A percentile compares a stretch with the other conserved stretches of the same genome.
Conservation (phyloP, 2,888 invertebrate genomes). For the Bugula neritina region DNA sequence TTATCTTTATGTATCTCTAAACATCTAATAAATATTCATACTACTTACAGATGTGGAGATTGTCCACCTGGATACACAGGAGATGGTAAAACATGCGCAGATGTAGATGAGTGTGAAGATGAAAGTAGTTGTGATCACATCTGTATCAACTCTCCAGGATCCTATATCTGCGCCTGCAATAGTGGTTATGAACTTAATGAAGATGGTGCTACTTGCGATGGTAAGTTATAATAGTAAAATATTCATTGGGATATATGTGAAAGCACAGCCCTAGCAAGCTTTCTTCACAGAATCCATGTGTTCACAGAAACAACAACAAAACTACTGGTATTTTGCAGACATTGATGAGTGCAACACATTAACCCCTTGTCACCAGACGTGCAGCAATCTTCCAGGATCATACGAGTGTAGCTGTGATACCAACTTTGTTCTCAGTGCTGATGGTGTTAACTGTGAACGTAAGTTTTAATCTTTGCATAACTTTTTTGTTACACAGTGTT, state of each 20-base stretch:
- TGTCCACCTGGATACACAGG: conserved; percentile 24
- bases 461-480: background rate
- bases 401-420: conserved; percentile 41
- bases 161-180: conserved; percentile 46
- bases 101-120: conserved; percentile 45
- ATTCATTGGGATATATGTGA: no score
- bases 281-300: no score
- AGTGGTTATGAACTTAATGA: conserved; percentile 50
- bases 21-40: no score
- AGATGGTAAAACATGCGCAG: conserved; percentile 33
- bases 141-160: conserved; percentile 48
- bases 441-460: conserved; percentile 51
- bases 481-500: no score
- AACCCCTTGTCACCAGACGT: conserved; percentile 49
- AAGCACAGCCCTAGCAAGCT: no score
- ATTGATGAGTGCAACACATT: conserved; percentile 49
- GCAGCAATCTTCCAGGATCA: conserved; percentile 43
- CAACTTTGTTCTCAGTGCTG: conserved; percentile 44
- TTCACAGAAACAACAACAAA: no score
- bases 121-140: conserved; percentile 48
- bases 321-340: no score
- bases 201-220: conserved; percentile 49
- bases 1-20: no score
- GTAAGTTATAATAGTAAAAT: conserved; percentile 35
- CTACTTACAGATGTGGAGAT: conserved; percentile 23